Evolutionary conservation across 92 coral and sea anemone species (phyloP).

Genomic region (Actinernus sp.): DNA sequence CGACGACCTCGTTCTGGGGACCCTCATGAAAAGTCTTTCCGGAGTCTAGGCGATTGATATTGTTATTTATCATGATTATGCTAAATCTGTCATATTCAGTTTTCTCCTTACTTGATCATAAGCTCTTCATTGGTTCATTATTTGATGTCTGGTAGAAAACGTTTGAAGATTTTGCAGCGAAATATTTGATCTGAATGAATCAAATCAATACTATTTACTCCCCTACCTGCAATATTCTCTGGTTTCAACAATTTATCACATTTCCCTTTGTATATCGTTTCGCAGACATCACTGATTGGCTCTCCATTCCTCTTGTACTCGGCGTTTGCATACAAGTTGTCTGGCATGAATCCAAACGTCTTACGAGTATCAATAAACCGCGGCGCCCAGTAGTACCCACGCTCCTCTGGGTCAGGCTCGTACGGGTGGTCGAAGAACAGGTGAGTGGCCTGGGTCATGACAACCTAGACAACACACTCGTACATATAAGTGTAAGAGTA

Average conservation of each 20-base stretch:
- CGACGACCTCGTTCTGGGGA: too few species aligned
- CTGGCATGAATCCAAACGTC: constrained; percentile 98
- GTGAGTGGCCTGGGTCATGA: constrained; percentile 96
- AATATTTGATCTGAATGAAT: too few species aligned
- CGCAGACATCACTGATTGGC: constrained; percentile 77
- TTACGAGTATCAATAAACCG: constrained; percentile 92
- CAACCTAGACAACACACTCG: constrained; percentile 64
- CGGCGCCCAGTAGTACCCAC: constrained; percentile 99
- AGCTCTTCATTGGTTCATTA: too few species aligned
- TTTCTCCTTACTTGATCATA: too few species aligned
- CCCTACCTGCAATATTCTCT: constrained; percentile 83
- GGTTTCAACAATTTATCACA: constrained; percentile 85
- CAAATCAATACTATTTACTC: too few species aligned
- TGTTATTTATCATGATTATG: too few species aligned
- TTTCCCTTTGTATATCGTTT: constrained; percentile 84
- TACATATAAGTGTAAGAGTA: too few species aligned
- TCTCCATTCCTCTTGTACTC: constrained; percentile 86
- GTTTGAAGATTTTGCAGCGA: too few species aligned
- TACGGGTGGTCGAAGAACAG: constrained; percentile 97
- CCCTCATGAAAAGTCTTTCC: too few species aligned
- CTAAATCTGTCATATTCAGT: too few species aligned
- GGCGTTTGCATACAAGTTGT: constrained; percentile 89
- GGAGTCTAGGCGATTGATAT: too few species aligned
- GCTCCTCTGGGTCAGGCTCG: constrained; percentile 99
- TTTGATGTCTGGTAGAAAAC: too few species aligned